Base-by-base conservation (phyloP, 1,140 invertebrate species). In the Caenorhabditis inopinata region DNA sequence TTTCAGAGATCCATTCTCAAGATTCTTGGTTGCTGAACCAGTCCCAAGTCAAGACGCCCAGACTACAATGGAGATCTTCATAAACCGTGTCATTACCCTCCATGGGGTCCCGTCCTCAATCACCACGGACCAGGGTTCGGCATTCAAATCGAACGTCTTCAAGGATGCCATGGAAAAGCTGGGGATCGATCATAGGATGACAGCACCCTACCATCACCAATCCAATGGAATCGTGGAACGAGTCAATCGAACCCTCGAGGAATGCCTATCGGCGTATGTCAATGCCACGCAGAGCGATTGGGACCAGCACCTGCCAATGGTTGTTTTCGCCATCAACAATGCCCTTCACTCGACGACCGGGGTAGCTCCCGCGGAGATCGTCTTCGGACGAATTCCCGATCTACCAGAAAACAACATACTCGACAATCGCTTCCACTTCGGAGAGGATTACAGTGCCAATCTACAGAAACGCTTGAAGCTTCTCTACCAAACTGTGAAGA, bases 181-280 rank as follows among this genome's bases (percentile, higher is more conserved):
- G 2, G 32, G 32, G 5, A 38, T 45, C 27, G 21, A 58, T 12
- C 76, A 77, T 12, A 1, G 11, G 3, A n/a, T 14, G 16, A 18
- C 47, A 2, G 51, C 23, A 12, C 47, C 76, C 2, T 77, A 53
- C 18, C 76, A 77, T 38, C 42, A 77, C 9, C 7, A 51, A 7
- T 6, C 2, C 5, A 77, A 77, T 35, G 76, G 76, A 7, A 4
- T n/a, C 7, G 49, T 77, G 29, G 76, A 77, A 62, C 25, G 49
- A n/a, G 3, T 18, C 29, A 35, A 77, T 35, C 7, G 76, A 32
- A 45, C 42, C 5, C 9, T 77, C 6, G 76, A 77, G 35, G 76
- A 77, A 42, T 11, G 12, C 3, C 23, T 77, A 6, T 11, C 32
- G 14, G 5, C 46, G 1, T 77, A 21, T 62, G 49, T 53, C 6